Base-by-base conservation (phyloP, 2,888 invertebrate species). In the Cylloceria caligata region DNA sequence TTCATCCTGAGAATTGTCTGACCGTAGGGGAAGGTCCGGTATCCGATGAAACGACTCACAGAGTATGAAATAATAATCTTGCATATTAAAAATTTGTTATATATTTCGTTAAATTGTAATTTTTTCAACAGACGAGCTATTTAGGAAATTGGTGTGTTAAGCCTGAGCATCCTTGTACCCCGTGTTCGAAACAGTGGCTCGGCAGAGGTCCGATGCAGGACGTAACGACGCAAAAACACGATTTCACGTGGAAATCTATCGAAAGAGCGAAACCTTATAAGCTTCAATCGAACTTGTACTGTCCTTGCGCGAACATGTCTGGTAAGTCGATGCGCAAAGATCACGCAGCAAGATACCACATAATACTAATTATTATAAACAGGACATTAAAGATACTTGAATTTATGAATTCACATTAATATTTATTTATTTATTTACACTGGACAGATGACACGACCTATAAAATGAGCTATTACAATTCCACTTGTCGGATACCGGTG, bases 201-300 rank as follows among this genome's bases (percentile, higher is more conserved):
- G 91, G 91, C 72, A 94, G 94, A 84, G 94, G 94, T 21, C 96
- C 96, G n/a, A 95, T 96, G 94, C 95, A 96, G 92, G 95, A 95
- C 84, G 92, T 95, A 81, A 96, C 96, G 1, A 96, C 96, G 0
- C 95, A 96, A 85, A 95, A 96, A 49, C 96, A 96, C 89, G 96
- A 96, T 93, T 96, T 94, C 88, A 95, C 87, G 1, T 92, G 92
- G 92, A 92, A 91, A 80, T 85, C 57, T 49, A 24, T 77, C 0
- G 55, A 74, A 6, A 80, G 64, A 65, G 16, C 69, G 13, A 80
- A 86, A 71, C 82, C 89, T 19, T 83, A 84, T 13, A 88, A 85
- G 75, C 81, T 73, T 27, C 81, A 74, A 60, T 39, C 80, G 30
- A 90, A 89, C 84, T 75, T 92, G 49, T 89, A 86, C 75, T 84